phyloP scores from a whole-genome alignment of 2,888 invertebrate species.

The Cylloceria caligata region DNA sequence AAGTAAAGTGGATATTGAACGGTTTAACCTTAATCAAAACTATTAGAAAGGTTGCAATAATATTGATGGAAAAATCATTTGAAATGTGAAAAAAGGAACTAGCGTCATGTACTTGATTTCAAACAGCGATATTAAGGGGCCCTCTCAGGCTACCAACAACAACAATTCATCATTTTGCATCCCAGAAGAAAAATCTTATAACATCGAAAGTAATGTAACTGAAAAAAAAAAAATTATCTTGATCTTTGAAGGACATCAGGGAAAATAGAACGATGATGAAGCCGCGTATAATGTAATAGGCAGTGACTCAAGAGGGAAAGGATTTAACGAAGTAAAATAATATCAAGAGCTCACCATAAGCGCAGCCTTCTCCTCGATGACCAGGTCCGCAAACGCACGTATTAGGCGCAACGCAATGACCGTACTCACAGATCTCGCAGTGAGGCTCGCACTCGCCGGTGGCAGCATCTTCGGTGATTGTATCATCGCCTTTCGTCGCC shows the following conservation, averaged over 20 bases:
- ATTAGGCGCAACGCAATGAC: constrained; percentile 87
- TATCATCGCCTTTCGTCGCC: constrained; percentile 29
- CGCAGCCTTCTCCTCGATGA: constrained; percentile 87
- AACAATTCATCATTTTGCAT: not conserved
- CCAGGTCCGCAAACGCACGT: constrained; percentile 88
- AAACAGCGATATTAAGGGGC: not conserved
- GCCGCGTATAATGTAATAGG: constrained; percentile 10
- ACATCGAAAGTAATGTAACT: not conserved
- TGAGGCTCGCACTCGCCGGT: constrained; percentile 82
- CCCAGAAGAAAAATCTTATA: not conserved
- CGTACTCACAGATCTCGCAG: constrained; percentile 85
- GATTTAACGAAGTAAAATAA: constrained; percentile 11
- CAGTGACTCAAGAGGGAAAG: constrained; percentile 3
- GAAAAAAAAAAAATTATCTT: constrained; percentile 4
- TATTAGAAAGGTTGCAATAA: not conserved
- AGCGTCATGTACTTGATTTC: not conserved
- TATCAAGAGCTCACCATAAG: constrained; percentile 85
- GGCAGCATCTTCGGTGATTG: constrained; percentile 71
- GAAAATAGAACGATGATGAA: constrained; percentile 25
- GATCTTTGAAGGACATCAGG: constrained; percentile 16
- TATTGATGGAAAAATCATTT: not conserved
- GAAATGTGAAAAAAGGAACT: not conserved
- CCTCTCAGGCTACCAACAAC: no score
- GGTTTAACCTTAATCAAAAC: no score
- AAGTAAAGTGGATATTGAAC: no score